Conservation (phyloP, 2,113 vertebrate genomes). For the Macquaria ambigua region DNA sequence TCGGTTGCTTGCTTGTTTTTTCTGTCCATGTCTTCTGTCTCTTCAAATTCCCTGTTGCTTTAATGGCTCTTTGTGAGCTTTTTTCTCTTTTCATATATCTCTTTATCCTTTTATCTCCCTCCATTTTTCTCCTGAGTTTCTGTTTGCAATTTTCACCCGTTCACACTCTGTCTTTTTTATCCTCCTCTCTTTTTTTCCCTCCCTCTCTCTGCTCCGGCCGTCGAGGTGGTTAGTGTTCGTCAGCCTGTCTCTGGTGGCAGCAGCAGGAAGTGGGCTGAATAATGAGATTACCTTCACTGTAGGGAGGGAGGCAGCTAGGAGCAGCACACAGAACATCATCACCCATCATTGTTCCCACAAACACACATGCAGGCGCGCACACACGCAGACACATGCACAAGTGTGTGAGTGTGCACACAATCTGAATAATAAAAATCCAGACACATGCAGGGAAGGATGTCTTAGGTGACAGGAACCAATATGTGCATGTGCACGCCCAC, state of each 20-base stretch:
- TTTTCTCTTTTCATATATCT: conserved; percentile 32
- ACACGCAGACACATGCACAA: not conserved
- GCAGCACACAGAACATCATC: conserved; percentile 59
- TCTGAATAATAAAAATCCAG: conserved; percentile 21
- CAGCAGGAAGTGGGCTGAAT: conserved; percentile 77
- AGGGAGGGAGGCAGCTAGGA: conserved; percentile 39
- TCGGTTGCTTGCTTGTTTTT: not conserved
- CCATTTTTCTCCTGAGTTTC: conserved; percentile 17
- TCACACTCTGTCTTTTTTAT: conserved; percentile 11
- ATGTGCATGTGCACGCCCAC: not conserved
- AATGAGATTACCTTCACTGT: conserved; percentile 73
- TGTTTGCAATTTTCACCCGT: conserved; percentile 40
- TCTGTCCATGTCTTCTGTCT: conserved; percentile 36
- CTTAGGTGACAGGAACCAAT: not conserved
- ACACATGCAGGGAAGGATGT: not conserved
- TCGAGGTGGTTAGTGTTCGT: conserved; percentile 66
- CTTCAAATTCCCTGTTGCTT: conserved; percentile 26
- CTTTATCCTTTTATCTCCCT: conserved; percentile 11
- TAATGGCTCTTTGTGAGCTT: not conserved
- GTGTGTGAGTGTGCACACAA: not conserved
- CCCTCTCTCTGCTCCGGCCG: conserved; percentile 36
- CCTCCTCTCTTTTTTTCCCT: not conserved
- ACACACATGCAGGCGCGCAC: conserved; percentile 18
- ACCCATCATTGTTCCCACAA: conserved; percentile 49
- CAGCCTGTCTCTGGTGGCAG: conserved; percentile 70